Evolutionary conservation across 2,888 invertebrate species (phyloP), one percentile per base, ranked within the genome.

Genomic region (Harpalus rufipes): DNA sequence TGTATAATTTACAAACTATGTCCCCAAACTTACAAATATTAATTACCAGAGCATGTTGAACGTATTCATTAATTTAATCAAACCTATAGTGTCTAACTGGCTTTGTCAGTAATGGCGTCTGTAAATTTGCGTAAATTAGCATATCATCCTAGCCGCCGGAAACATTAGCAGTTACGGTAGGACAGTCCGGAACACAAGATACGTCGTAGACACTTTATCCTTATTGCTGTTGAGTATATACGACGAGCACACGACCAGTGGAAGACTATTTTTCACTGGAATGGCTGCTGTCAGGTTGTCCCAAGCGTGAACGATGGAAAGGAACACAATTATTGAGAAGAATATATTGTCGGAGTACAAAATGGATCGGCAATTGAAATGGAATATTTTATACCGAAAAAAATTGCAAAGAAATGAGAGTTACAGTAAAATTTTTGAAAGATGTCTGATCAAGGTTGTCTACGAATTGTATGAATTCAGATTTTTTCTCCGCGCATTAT

Each of bases 51-150:
- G 5, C 2, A 12, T 51, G 44, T 51, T 12, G 12, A 51, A 51
- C 44, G 44, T 12, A 51, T 18, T 63, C 10, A 63, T 63, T 63
- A 63, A 63, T 63, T 63, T 21, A 63, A 63, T 63, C 21, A 63
- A 61, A 12, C 18, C 25, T 7, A 63, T 25, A 63, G 25, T 63
- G 25, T 63, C 5, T 18, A 8, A 63, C 21, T 63, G 63, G 4
- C 18, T 25, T 25, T 63, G 63, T 63, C 63, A 8, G 63, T 63
- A 63, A 63, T 63, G 21, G 63, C 63, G 18, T 8, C 12, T 1
- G 10, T 25, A 63, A 63, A 63, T 61, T 61, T 61, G 59, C 59
- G 16, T 61, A 61, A 61, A 61, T 63, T 63, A 63, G 63, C 63
- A 63, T 63, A 63, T 63, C 63, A 63, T 8, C 63, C 18, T 12